A percentile compares a stretch with the other conserved stretches of the same genome.
Conservation (phyloP, 2,797 vertebrate genomes). For the Dicrostonyx torquatus region DNA sequence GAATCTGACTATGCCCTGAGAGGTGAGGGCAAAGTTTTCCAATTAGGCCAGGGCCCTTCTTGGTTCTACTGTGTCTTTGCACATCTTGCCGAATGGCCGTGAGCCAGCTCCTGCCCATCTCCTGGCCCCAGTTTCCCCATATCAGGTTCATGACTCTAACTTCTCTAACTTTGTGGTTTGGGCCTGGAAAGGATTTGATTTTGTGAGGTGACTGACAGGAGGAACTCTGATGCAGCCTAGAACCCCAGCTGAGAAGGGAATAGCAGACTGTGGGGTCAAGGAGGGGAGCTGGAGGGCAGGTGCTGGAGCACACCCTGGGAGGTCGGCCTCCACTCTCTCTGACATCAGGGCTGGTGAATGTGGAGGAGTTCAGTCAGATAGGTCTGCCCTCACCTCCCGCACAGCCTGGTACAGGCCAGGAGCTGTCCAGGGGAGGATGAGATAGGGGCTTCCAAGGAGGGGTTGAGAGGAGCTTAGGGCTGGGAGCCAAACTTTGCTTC, state of each 20-base stretch:
- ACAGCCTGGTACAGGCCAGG: conserved; percentile 52
- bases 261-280: background rate
- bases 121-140: background rate
- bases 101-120: background rate
- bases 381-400: conserved; percentile 45
- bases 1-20: background rate
- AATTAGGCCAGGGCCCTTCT: background rate
- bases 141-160: background rate
- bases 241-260: background rate
- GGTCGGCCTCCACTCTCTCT: conserved; percentile 4
- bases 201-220: background rate
- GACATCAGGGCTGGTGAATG: conserved; percentile 75
- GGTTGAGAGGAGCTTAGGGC: background rate
- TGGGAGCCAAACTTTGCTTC: background rate
- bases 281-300: conserved; percentile 1
- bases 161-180: background rate
- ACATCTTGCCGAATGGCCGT: background rate
- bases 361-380: conserved; percentile 46
- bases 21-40: background rate
- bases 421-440: background rate
- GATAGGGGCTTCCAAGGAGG: background rate
- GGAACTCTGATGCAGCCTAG: background rate
- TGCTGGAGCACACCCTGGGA: conserved; percentile 28
- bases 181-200: background rate
- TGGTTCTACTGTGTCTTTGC: background rate